Evolutionary conservation across 1,140 invertebrate genomes (phyloP), one percentile per base, ranked within the genome.

Genomic region (Ericerus pela): DNA sequence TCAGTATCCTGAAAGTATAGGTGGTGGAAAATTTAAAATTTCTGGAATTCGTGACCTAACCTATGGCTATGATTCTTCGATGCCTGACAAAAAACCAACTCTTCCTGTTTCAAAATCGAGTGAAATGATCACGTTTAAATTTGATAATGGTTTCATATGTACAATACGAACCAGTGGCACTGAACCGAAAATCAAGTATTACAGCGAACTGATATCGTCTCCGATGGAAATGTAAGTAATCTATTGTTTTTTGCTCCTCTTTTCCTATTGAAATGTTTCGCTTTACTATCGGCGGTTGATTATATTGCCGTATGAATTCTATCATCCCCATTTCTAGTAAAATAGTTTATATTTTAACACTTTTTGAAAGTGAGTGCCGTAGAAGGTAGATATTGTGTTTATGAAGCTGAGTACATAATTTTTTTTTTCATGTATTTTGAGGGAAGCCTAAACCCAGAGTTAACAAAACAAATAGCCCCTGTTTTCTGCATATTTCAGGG

Each of bases 171-270:
- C 94, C 0, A 96, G 92, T 73, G 96, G 96, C 18, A 99, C 96
- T 0, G 96, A 99, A 70, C 96, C 96, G 16, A 99, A 99, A 73
- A 79, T 97, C 56, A 97, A 97, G 73, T 97, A 96, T 70, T 98
- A 98, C 70, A 87, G 88, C 1, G 95, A 99, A 72, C 74, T 94
- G 38, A 82, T 84, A 62, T 81, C 81, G 61, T 66, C 73, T 16
- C 80, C 82, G 1, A 72, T 74, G 36, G 68, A 80, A 60, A 72
- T 70, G 80, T 82, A 70, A 75, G 74, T 73, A 60, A 55, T 55
- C 55, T 11, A 55, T 38, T 43, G 11, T 33, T 18, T 3, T 0
- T 52, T 18, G 11, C 22, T 24, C 18, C 27, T 1, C 30, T 8
- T 27, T 2, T 28, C n/a, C 20, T 18, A 2, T 10, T 28, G 11